Base-by-base conservation (phyloP, 2,888 invertebrate species). In the Tenthredo livida region DNA sequence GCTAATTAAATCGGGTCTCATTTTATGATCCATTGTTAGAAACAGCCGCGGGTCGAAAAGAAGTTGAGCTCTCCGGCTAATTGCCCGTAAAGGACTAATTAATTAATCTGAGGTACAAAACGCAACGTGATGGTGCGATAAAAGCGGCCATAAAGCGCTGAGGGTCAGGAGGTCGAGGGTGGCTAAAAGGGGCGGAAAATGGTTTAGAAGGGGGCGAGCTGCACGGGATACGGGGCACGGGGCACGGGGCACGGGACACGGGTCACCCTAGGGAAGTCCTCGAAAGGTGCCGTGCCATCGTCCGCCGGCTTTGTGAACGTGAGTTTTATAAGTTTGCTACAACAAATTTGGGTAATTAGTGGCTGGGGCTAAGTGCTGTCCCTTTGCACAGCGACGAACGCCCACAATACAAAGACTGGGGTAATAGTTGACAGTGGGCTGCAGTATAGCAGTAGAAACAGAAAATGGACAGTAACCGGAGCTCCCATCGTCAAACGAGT, bases 51-150 rank as follows among this genome's bases (percentile, higher is more conserved):
- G 75, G 37, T 61, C 33, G 73, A 37, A 85, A 85, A 85, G 85
- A 85, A 85, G 85, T 85, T 67, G 67, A 47, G 82, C 70, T 33
- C 54, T 83, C 67, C 40, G 70, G 85, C 85, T 85, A 85, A 85
- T 85, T 85, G 85, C 85, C 82, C 85, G 80, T 85, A 82, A 85
- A 85, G 82, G 82, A 80, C 85, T 85, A 85, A 85, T 85, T 85
- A 85, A 85, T 85, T 85, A 85, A 85, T 85, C 85, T 70, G 85
- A 80, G 85, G 85, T 85, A 85, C 85, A 85, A 85, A 85, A 85
- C 82, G 85, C 82, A 85, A 85, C 80, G 85, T 82, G 85, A 85
- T 85, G 82, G 78, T 78, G 72, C 85, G 85, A 85, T 85, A 85
- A 85, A 85, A 77, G 82, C 67, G 70, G 67, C 54, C 80, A 85